phyloP scores from a whole-genome alignment of 2,113 vertebrate genomes.

The Lepidothrix coronata region DNA sequence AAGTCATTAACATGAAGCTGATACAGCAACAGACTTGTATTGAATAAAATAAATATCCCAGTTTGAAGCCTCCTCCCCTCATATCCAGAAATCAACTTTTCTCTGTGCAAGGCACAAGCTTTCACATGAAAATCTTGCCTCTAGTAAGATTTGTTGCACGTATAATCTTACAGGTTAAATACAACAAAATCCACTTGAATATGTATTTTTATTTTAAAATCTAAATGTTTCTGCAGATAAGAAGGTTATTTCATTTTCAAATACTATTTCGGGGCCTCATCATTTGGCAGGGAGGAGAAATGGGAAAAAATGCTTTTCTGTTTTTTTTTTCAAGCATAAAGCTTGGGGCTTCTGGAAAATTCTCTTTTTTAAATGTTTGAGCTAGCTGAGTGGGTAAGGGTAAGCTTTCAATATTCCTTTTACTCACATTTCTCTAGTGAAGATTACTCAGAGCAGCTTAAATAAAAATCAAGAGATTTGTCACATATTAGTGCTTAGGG shows the following conservation, averaged over 20 bases:
- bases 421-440: not conserved
- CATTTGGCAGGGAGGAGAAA: not conserved
- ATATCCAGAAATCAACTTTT: not conserved
- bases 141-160: not conserved
- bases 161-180: not conserved
- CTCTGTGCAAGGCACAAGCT: not conserved
- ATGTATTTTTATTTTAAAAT: not conserved
- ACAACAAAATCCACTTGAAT: not conserved
- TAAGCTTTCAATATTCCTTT: conserved; percentile 2
- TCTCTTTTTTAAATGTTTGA: not conserved
- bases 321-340: not conserved
- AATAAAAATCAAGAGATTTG: conserved; percentile 45
- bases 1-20: not conserved
- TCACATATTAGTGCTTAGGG: not conserved
- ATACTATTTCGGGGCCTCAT: not conserved
- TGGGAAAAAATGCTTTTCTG: not conserved
- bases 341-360: not conserved
- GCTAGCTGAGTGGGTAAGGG: not conserved
- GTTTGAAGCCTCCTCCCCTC: not conserved
- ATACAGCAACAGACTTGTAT: not conserved
- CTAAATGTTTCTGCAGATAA: not conserved
- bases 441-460: conserved; percentile 55
- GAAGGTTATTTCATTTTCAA: not conserved
- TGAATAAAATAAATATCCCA: not conserved
- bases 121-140: not conserved